Base-by-base conservation (phyloP, 2,797 vertebrate genomes). In the Gephyroberyx darwinii region DNA sequence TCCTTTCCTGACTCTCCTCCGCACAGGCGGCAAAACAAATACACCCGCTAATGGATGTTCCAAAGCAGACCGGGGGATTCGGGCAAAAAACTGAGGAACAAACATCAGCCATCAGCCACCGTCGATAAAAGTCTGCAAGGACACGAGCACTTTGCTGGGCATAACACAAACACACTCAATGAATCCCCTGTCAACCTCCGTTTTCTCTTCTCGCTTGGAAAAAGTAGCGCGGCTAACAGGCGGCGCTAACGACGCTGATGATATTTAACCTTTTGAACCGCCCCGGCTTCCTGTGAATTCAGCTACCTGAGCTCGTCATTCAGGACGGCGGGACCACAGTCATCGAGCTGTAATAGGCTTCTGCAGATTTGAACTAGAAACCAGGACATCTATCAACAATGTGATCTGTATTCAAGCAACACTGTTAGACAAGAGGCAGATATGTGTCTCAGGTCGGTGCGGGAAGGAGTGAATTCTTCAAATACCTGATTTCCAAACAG, bases 401-500 rank as follows among this genome's bases (percentile, higher is more conserved):
- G 19, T 1, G 4, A 41, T 78, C 19, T 33, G 10, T 39, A 5
- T 14, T 33, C 48, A 64, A 52, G 58, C 52, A 56, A 78, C 62
- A 60, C 1, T 17, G 51, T 80, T 58, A 56, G 17, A 69, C 16
- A 9, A 4, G 30, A 48, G 9, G 52, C 37, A 1, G 65, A 69
- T 33, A 16, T 16, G 45, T 35, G 20, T 22, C 50, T 39, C n/a
- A 37, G 63, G 47, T 35, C 7, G 8, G 5, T 35, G 33, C 33
- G 1, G 33, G 33, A 35, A 8, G 8, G 33, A 39, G 39, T 35
- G 43, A 56, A 57, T 77, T 57, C 69, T 79, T 72, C 33, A 77
- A 70, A 88, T 96, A 98, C 98, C 97, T 99, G 98, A 82, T 97
- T 98, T 92, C 98, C 98, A 90, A 99, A 99, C 75, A 99, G 95